Conservation (phyloP, 1,140 invertebrate species). For the Drosophila sp. region DNA sequence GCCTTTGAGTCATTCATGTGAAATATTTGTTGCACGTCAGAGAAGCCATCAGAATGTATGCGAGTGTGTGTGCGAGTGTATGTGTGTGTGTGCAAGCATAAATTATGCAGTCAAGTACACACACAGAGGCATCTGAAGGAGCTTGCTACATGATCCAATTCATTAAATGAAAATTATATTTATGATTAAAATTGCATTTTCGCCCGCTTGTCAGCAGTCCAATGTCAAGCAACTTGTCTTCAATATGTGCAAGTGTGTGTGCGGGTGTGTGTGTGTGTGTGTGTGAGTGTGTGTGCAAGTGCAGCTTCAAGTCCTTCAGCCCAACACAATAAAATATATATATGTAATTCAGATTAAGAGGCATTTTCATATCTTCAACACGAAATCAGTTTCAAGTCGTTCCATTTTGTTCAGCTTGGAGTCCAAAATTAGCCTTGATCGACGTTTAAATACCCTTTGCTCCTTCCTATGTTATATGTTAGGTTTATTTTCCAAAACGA, state of each 20-base stretch:
- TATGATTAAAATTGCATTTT: constrained; percentile 80
- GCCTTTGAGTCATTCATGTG: constrained; percentile 65
- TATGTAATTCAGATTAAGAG: constrained; percentile 16
- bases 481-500: no score
- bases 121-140: constrained; percentile 15
- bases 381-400: constrained; percentile 3
- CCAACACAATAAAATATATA: constrained; percentile 20
- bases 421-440: background rate
- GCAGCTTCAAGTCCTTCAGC: background rate
- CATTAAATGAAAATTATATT: constrained; percentile 81
- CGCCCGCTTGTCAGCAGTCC: constrained; percentile 21
- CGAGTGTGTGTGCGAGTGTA: constrained; percentile 11
- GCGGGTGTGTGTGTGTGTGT: background rate
- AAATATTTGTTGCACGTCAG: constrained; percentile 59
- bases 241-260: background rate
- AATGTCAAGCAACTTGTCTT: constrained; percentile 26
- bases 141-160: constrained; percentile 69
- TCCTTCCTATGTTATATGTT: no score
- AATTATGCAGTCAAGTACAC: constrained; percentile 27
- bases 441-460: constrained; percentile 1
- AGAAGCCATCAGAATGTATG: constrained; percentile 22
- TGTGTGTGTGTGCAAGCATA: constrained; percentile 24
- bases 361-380: constrained; percentile 1
- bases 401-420: background rate
- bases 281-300: background rate